Evolutionary conservation across 2,113 vertebrate genomes (phyloP).

Genomic region (Vidua macroura): DNA sequence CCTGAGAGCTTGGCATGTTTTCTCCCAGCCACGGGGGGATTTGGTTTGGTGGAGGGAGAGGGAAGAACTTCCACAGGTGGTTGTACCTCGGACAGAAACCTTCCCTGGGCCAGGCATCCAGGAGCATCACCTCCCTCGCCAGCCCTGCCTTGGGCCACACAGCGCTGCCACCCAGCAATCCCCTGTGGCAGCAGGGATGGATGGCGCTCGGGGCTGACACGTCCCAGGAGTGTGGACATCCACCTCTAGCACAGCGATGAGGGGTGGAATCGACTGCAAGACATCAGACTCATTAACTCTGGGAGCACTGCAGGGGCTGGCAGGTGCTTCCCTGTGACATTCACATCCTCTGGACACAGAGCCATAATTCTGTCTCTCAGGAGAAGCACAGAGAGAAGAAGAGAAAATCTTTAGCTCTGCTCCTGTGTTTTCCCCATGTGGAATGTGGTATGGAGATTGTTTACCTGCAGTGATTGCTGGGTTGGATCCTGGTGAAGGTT

Average conservation of each 20-base stretch:
- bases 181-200: background rate
- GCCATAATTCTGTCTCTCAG: too few relatives aligned
- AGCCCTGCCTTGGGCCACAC: background rate
- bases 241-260: background rate
- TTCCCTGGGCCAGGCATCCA: background rate
- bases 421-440: too few relatives aligned
- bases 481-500: too few relatives aligned
- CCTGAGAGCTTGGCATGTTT: background rate
- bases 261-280: background rate
- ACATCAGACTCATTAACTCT: slow-evolving; percentile 5
- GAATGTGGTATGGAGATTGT: too few relatives aligned
- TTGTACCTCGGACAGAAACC: background rate
- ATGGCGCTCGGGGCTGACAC: background rate
- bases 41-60: background rate
- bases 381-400: too few relatives aligned
- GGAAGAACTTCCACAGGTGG: background rate
- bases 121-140: background rate
- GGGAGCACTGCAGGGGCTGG: background rate
- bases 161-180: background rate
- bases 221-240: background rate
- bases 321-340: background rate
- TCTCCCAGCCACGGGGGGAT: background rate
- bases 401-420: too few relatives aligned
- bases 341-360: too few relatives aligned
- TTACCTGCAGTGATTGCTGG: too few relatives aligned